Evolutionary conservation across 2,113 vertebrate genomes (phyloP).

Genomic region (Micronycteris hirsuta): DNA sequence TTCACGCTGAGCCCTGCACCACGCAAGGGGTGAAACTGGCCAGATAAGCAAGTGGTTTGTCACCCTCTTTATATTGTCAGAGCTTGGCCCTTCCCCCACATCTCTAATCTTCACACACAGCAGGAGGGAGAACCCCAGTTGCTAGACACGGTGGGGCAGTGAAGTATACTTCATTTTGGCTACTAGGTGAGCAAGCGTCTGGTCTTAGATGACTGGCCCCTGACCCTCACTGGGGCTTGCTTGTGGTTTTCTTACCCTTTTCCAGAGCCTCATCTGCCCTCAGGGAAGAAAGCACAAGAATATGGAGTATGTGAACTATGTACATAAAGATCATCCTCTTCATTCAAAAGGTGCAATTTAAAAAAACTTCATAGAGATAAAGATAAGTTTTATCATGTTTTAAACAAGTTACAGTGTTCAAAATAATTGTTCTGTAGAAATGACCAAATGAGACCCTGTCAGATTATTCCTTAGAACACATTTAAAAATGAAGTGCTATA

Average conservation of each 20-base stretch:
- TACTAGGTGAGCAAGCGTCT: not conserved
- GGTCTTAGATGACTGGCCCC: not conserved
- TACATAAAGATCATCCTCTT: not conserved
- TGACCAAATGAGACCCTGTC: not conserved
- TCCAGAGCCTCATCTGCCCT: not conserved
- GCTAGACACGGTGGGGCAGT: not conserved
- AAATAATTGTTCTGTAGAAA: constrained; percentile 3
- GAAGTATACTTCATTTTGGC: not conserved
- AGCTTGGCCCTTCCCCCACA: not conserved
- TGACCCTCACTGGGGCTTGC: not conserved
- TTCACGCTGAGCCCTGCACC: not conserved
- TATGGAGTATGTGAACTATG: not conserved
- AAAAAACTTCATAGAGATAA: not conserved
- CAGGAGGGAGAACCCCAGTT: not conserved
- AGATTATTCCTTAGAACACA: constrained; percentile 18
- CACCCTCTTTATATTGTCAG: not conserved
- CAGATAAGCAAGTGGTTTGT: not conserved
- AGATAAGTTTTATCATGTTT: not conserved
- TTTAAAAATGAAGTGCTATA: not conserved
- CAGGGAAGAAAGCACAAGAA: not conserved
- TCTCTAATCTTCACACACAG: not conserved
- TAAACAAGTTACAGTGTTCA: not conserved
- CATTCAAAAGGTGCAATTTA: not conserved
- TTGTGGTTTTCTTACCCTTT: not conserved
- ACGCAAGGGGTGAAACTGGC: not conserved